Evolutionary conservation across 2,113 vertebrate species (phyloP).

Genomic region (Isichthys henryi): DNA sequence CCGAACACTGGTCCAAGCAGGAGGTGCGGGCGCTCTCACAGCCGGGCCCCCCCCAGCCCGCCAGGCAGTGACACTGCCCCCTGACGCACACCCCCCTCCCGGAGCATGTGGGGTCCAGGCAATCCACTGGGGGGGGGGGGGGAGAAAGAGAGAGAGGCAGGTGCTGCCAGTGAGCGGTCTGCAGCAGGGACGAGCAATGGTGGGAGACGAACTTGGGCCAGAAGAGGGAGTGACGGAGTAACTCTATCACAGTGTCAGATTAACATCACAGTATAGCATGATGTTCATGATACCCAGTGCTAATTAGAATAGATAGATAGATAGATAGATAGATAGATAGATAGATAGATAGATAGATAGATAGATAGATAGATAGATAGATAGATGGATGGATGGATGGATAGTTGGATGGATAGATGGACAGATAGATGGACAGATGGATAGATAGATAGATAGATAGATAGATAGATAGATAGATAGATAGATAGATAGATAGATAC

Average conservation of each 20-base stretch:
- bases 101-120: constrained; percentile 90
- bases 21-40: constrained; percentile 87
- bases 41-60: constrained; percentile 89
- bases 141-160: constrained; percentile 15
- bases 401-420: too few relatives aligned
- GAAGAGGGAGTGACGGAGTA: not conserved
- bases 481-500: too few relatives aligned
- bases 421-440: too few relatives aligned
- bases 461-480: too few relatives aligned
- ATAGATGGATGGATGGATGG: too few relatives aligned
- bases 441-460: not conserved
- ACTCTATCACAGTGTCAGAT: not conserved
- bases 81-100: constrained; percentile 87
- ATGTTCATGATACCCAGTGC: not conserved
- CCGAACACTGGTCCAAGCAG: constrained; percentile 93
- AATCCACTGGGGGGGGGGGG: constrained; percentile 73
- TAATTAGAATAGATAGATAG: not conserved
- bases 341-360: not conserved
- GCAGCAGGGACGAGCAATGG: not conserved
- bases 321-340: not conserved
- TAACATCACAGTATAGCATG: not conserved
- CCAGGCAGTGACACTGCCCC: constrained; percentile 91
- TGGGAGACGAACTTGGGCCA: not conserved
- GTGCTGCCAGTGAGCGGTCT: not conserved
- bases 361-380: not conserved